Base-by-base conservation (phyloP, 2,797 vertebrate species). In the Smutsia temminckii region DNA sequence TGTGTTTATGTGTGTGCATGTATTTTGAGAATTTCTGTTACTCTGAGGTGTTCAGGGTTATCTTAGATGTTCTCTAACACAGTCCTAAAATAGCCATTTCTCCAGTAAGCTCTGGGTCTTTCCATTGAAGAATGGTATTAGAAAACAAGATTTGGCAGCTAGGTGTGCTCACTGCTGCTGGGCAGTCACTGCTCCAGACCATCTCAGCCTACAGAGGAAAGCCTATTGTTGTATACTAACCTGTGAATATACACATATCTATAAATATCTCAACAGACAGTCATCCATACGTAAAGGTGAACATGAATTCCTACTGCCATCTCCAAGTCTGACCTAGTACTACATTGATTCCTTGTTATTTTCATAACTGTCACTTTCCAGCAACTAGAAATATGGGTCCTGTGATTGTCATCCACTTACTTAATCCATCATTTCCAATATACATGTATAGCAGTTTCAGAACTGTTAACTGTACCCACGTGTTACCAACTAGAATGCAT, bases 211-310 rank as follows among this genome's bases (percentile, higher is more conserved):
- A 46, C 46, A 46, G 46, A 46, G 10, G 11, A 46, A 46, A 46
- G 11, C 46, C 46, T 46, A 46, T 46, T 46, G 46, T 46, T 46
- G 46, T 2, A 46, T 14, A 23, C 25, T 32, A 17, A 37, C 27
- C 16, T 6, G 25, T 2, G 46, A 46, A 20, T 13, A 37, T 13
- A 9, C 3, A 49, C 68, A 32, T 5, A 4, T 81, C 8, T 9
- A 32, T 3, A 17, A 6, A 6, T 12, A 7, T 12, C 5, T 37
- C 5, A 29, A 0, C 2, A 1, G n/a, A 29, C 21, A 23, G 11
- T 13, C n/a, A 13, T 6, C 42, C 34, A 4, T 51, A 9, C 12
- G 11, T 53, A n/a, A 32, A 27, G 37, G 17, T 40, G n/a, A 32
- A 23, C 18, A 6, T 21, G 20, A 13, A 25, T 5, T 46, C 16